A percentile compares a stretch with the other conserved stretches of the same genome.
Conservation (phyloP, 2,113 vertebrate species). For the Hippocampus abdominalis region DNA sequence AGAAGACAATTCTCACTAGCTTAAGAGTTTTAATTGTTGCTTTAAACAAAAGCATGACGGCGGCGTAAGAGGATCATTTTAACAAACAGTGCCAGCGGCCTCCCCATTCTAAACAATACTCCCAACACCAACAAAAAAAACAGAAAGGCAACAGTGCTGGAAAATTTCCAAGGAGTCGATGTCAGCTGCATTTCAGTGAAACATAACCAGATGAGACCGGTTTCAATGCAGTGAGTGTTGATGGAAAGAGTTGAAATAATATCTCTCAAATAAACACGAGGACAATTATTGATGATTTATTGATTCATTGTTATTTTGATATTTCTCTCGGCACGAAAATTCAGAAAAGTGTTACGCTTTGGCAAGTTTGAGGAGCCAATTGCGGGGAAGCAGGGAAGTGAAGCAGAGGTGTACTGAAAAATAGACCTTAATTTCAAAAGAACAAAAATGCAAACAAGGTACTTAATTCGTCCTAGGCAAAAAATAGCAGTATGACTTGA, state of each 20-base stretch:
- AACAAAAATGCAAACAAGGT: too few species aligned
- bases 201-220: conserved; percentile 15
- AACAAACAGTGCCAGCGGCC: conserved; percentile 56
- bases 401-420: too few species aligned
- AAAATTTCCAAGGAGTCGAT: conserved; percentile 59
- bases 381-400: too few species aligned
- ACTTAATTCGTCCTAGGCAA: too few species aligned
- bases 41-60: conserved; percentile 57
- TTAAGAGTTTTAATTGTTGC: conserved; percentile 67
- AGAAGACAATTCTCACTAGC: conserved; percentile 39
- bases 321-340: too few species aligned
- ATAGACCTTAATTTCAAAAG: too few species aligned
- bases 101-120: conserved; percentile 51
- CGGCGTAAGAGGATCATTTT: conserved; percentile 58
- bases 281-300: background rate
- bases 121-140: conserved; percentile 40
- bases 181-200: conserved; percentile 44
- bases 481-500: too few species aligned
- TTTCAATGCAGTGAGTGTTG: background rate
- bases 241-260: background rate
- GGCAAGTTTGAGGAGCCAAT: too few species aligned
- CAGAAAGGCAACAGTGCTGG: conserved; percentile 53
- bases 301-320: background rate
- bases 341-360: background rate
- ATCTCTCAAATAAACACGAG: background rate